These are phyloP conservation scores for Eubasilissa regina DNA, from an alignment of 1,140 invertebrate genomes.

Conservation along the genomic window DNA sequence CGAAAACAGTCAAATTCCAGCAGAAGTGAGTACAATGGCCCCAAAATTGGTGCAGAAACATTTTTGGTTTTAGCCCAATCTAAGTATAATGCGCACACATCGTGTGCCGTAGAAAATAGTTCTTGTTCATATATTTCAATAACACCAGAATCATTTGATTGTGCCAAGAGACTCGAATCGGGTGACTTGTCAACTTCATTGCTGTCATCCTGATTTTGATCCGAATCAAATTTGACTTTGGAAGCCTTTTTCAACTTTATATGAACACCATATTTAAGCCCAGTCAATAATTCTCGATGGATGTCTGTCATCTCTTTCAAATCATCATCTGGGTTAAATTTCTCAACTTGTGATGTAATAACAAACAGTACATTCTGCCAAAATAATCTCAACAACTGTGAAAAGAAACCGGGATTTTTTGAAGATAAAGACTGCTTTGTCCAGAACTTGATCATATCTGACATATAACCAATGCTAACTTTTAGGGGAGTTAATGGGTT, in stretches of 20 bases:
- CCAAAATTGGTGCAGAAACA: slow-evolving; percentile 63
- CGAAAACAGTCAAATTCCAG: slow-evolving; percentile 67
- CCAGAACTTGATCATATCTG: slow-evolving; percentile 49
- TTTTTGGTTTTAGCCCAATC: slow-evolving; percentile 66
- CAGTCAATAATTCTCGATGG: slow-evolving; percentile 63
- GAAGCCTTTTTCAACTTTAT: slow-evolving; percentile 61
- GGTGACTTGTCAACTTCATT: background rate
- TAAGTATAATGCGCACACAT: slow-evolving; percentile 71
- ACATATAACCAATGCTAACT: slow-evolving; percentile 40
- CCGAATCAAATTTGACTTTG: slow-evolving; percentile 63
- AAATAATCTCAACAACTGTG: slow-evolving; percentile 70
- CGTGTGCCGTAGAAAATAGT: slow-evolving; percentile 70
- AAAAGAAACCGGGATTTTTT: slow-evolving; percentile 64
- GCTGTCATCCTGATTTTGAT: slow-evolving; percentile 32
- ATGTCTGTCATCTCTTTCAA: slow-evolving; percentile 59
- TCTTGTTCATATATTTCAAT: slow-evolving; percentile 62
- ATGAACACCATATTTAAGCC: slow-evolving; percentile 61
- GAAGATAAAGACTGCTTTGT: slow-evolving; percentile 51
- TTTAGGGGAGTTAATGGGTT: slow-evolving; percentile 52
- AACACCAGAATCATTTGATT: slow-evolving; percentile 28
- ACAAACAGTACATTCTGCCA: slow-evolving; percentile 71
- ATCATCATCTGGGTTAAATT: slow-evolving; percentile 58
- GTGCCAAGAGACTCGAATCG: background rate
- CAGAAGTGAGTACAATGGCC: slow-evolving; percentile 66
- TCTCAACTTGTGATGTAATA: slow-evolving; percentile 65